Percentiles rank a stretch among this genome's conserved stretches.
Conservation (phyloP, 2,797 vertebrate species). For the Propithecus deckenii region DNA sequence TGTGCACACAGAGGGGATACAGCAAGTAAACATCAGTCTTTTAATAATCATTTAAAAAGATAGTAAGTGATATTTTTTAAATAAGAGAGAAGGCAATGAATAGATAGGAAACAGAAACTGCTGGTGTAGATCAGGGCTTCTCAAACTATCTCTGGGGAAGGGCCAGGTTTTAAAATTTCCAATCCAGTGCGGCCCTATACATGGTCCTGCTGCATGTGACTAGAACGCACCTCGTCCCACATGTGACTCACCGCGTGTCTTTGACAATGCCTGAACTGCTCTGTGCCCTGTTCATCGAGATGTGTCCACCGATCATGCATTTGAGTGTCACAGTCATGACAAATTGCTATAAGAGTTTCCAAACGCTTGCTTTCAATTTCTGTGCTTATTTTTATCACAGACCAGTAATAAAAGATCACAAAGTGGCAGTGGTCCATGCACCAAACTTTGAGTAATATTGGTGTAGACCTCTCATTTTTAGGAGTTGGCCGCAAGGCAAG, state of each 20-base stretch:
- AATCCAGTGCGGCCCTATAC: rapidly evolving
- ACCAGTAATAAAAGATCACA: background rate
- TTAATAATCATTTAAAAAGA: background rate
- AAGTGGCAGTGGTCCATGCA: background rate
- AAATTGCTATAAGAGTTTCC: background rate
- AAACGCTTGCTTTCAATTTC: background rate
- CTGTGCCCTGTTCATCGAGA: rapidly evolving
- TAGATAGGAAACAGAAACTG: background rate
- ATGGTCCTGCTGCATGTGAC: background rate
- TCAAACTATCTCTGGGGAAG: background rate
- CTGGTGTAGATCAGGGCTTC: background rate
- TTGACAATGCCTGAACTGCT: background rate
- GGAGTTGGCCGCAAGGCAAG: background rate
- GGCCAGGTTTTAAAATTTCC: background rate
- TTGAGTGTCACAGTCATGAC: background rate
- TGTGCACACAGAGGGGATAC: background rate
- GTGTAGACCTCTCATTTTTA: no score
- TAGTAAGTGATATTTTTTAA: background rate
- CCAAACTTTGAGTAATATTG: background rate
- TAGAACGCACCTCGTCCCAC: no score
- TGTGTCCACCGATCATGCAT: no score
- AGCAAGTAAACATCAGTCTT: background rate
- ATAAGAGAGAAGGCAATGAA: background rate
- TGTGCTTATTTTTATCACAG: background rate
- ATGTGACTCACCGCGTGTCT: rapidly evolving